Evolutionary conservation across 2,888 invertebrate genomes (phyloP).

Genomic region (Morpho deidamia): DNA sequence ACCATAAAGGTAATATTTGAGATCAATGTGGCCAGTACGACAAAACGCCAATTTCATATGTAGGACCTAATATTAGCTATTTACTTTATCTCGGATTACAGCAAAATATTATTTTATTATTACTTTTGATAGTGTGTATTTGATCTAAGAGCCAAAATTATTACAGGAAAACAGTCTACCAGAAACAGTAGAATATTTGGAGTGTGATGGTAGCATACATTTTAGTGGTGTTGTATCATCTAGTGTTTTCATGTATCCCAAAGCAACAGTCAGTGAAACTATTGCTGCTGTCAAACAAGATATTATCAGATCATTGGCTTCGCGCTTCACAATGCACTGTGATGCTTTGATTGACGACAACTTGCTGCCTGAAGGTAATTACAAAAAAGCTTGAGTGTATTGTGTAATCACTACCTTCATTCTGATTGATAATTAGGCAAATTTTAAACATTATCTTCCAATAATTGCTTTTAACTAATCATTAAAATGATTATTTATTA

Average conservation of each 20-base stretch:
- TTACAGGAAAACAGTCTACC: slow-evolving; percentile 66
- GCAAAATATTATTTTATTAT: no score
- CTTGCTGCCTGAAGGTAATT: slow-evolving; percentile 82
- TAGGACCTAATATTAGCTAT: no score
- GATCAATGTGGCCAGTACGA: no score
- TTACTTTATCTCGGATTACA: no score
- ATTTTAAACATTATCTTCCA: no score
- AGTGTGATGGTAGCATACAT: slow-evolving; percentile 83
- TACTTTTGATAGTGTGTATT: no score
- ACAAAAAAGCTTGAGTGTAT: not conserved
- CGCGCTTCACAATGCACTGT: slow-evolving; percentile 94
- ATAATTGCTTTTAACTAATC: no score
- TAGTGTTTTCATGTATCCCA: slow-evolving; percentile 88
- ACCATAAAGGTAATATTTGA: no score
- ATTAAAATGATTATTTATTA: not conserved
- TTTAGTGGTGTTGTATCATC: slow-evolving; percentile 85
- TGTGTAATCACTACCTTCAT: no score
- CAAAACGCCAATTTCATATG: no score
- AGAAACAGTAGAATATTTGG: slow-evolving; percentile 69
- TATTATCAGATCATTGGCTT: slow-evolving; percentile 89
- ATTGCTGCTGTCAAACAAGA: slow-evolving; percentile 88
- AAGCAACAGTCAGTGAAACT: slow-evolving; percentile 85
- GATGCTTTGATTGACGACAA: slow-evolving; percentile 93
- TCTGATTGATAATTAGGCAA: no score
- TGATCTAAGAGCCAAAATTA: not conserved